A percentile compares a stretch with the other conserved stretches of the same genome.
Evolutionary conservation across 2,113 vertebrate species (phyloP).

Genomic region (Rhabdornis inornatus): DNA sequence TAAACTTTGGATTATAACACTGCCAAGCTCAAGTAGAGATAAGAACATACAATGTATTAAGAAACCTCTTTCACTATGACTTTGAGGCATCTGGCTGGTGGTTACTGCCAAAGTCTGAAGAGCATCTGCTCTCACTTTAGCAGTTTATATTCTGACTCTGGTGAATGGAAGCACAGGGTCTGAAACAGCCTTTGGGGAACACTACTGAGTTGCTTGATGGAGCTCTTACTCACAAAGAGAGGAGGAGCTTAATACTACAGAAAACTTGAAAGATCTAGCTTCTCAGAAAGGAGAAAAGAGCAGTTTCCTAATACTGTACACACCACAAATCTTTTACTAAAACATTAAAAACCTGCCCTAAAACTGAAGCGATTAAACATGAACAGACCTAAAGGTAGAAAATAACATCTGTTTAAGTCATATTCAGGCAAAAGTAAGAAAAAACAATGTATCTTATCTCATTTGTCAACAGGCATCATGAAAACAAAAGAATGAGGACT

Average conservation of each 20-base stretch:
- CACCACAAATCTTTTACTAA: slow-evolving; percentile 2
- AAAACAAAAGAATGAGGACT: not conserved
- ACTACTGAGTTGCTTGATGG: slow-evolving; percentile 34
- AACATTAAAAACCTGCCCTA: slow-evolving; percentile 16
- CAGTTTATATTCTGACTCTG: slow-evolving; percentile 53
- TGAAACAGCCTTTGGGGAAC: slow-evolving; percentile 66
- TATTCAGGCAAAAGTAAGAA: not conserved
- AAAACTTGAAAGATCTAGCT: slow-evolving; percentile 52
- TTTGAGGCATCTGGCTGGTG: slow-evolving; percentile 63
- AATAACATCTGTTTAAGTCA: not conserved
- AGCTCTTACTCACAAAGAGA: slow-evolving; percentile 33
- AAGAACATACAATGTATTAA: slow-evolving; percentile 27
- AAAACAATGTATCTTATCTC: not conserved
- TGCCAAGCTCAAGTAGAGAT: slow-evolving; percentile 49
- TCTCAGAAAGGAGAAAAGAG: slow-evolving; percentile 12
- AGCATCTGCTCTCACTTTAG: slow-evolving; percentile 70
- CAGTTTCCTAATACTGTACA: slow-evolving; percentile 29
- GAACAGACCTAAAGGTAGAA: slow-evolving; percentile 6
- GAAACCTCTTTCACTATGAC: slow-evolving; percentile 50
- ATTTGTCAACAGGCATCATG: not conserved
- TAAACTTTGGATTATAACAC: slow-evolving; percentile 4
- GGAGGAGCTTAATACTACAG: slow-evolving; percentile 45
- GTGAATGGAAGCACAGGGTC: slow-evolving; percentile 56
- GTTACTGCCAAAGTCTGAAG: slow-evolving; percentile 37
- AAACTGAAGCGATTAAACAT: slow-evolving; percentile 24